Evolutionary conservation across 2,888 invertebrate species (phyloP).

Genomic region (Microdon myrmicae): DNA sequence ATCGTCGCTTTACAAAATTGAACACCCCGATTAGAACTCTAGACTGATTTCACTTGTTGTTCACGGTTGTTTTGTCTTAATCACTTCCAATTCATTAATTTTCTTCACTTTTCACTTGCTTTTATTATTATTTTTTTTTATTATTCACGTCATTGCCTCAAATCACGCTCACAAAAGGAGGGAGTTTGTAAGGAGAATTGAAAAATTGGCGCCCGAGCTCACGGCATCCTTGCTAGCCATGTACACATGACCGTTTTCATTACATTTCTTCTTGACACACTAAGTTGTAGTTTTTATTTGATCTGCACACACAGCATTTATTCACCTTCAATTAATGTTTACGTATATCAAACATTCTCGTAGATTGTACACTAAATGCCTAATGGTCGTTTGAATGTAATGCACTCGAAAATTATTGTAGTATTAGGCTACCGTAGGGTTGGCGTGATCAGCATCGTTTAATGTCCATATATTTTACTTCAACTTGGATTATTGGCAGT

Average conservation of each 20-base stretch:
- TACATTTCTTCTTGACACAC: conserved; percentile 14
- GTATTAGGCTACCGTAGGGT: no score
- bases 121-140: conserved; percentile 17
- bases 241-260: conserved; percentile 1
- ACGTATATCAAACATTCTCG: no score
- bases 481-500: no score
- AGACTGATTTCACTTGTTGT: conserved; percentile 6
- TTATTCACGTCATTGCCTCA: conserved; percentile 16
- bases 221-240: conserved; percentile 40
- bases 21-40: no score
- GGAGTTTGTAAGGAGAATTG: background rate
- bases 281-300: conserved; percentile 4
- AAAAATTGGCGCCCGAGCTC: conserved; percentile 45
- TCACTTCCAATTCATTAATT: conserved; percentile 20
- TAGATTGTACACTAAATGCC: no score
- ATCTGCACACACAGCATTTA: no score
- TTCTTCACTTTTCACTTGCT: conserved; percentile 18
- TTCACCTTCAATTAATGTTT: no score
- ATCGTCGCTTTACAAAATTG: conserved; percentile 35
- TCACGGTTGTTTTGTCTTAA: conserved; percentile 2
- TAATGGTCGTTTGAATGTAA: no score
- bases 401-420: no score
- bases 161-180: no score
- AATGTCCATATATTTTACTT: no score
- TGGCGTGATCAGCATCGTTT: no score